These are phyloP conservation scores for Ischnura elegans DNA, from an alignment of 2,888 invertebrate genomes.

Conservation along the genomic window DNA sequence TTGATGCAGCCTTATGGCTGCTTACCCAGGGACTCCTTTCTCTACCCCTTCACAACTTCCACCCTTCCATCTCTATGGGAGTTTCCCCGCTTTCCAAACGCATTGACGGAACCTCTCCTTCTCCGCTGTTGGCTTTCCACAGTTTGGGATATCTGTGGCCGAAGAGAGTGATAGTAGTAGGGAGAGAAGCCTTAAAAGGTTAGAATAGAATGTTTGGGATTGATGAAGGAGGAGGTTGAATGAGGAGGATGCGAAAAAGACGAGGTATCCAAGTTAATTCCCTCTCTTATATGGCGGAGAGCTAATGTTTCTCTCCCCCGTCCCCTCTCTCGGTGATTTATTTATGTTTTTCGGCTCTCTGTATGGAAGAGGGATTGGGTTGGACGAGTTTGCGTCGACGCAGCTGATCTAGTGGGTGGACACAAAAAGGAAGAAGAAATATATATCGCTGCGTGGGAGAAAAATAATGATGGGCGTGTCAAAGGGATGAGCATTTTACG, in stretches of 20 bases:
- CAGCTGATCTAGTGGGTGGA: conserved; percentile 35
- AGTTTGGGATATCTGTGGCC: not conserved
- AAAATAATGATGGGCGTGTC: conserved; percentile 37
- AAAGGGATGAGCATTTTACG: conserved; percentile 11
- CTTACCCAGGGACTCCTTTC: not conserved
- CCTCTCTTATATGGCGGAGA: conserved; percentile 42
- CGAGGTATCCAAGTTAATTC: conserved; percentile 60
- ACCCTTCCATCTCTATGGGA: not conserved
- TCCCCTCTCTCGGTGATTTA: conserved; percentile 43
- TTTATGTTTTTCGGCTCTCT: conserved; percentile 39
- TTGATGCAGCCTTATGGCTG: conserved; percentile 44
- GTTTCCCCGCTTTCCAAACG: not conserved
- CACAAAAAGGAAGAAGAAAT: not conserved
- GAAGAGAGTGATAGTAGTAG: not conserved
- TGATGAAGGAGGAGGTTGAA: not conserved
- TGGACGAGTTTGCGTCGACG: not conserved
- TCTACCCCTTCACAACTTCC: not conserved
- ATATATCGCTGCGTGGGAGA: not conserved
- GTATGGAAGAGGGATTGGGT: not conserved
- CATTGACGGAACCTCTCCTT: conserved; percentile 60
- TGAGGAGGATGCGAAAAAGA: conserved; percentile 29
- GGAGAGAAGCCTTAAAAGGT: conserved; percentile 1
- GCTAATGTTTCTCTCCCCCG: conserved; percentile 37
- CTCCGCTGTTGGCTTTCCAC: conserved; percentile 24
- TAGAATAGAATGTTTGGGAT: not conserved